Evolutionary conservation across 2,888 invertebrate species (phyloP).

Genomic region (Caenorhabditis uteleia): DNA sequence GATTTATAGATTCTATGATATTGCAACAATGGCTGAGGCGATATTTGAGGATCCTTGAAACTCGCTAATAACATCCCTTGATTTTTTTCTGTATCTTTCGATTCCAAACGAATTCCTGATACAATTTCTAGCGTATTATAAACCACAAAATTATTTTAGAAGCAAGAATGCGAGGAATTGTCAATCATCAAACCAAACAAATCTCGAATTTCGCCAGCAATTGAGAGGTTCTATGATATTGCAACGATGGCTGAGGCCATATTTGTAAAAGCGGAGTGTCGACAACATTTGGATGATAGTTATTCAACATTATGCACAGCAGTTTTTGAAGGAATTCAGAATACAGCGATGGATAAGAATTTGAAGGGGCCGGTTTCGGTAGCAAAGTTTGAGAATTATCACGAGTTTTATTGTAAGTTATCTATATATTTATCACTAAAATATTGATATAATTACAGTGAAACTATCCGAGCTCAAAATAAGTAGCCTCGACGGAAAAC

Average conservation of each 20-base stretch:
- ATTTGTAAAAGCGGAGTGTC: constrained; percentile 84
- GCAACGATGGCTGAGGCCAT: constrained; percentile 85
- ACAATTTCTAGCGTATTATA: too few relatives aligned
- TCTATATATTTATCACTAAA: not conserved
- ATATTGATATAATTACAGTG: constrained; percentile 44
- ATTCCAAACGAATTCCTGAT: too few relatives aligned
- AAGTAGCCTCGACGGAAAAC: constrained; percentile 82
- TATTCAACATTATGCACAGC: constrained; percentile 71
- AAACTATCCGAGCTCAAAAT: constrained; percentile 85
- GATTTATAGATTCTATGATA: too few relatives aligned
- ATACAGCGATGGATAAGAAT: constrained; percentile 80
- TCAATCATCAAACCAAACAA: constrained; percentile 55
- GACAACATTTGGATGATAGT: constrained; percentile 91
- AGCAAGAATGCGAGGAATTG: constrained; percentile 47
- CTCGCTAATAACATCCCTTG: too few relatives aligned
- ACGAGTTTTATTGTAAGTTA: constrained; percentile 80
- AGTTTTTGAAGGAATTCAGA: constrained; percentile 83
- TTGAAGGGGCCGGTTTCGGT: constrained; percentile 91
- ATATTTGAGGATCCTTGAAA: too few relatives aligned
- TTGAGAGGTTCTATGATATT: constrained; percentile 73
- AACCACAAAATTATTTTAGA: too few relatives aligned
- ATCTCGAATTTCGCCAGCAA: constrained; percentile 62
- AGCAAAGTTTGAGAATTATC: constrained; percentile 93
- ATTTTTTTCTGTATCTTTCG: too few relatives aligned
- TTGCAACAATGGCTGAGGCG: too few relatives aligned